Base-by-base conservation (phyloP, 2,797 vertebrate genomes). In the Delichon dasypus region DNA sequence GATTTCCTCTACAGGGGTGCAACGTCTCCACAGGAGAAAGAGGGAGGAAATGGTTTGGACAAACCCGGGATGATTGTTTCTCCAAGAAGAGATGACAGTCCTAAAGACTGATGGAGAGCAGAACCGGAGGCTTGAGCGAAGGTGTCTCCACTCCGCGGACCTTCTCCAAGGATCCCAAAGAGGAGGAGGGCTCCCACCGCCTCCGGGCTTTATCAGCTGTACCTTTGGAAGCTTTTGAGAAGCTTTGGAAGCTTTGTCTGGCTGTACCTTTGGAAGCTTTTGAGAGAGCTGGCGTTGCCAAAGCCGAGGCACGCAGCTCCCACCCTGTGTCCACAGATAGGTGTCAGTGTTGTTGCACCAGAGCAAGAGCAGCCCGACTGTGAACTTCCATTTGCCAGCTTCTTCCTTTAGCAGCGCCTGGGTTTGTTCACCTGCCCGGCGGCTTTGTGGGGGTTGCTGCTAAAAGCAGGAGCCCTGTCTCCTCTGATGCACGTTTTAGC, bases 111-210 rank as follows among this genome's bases (percentile, higher is more conserved):
- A 48, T 42, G 48, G 51, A 55, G 81, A 80, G 64, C 4, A 16
- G 36, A 38, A 40, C 71, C 36, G 0, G 5, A 86, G 45, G 27
- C 27, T 82, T 40, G 36, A 87, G 22, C 42, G 66, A 81, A 42
- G 0, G 1, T 61, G 13, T 64, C 68, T 72, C 32, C 0, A 32
- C 38, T 48, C n/a, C 29, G 21, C 19, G n/a, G 25, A 42, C 1
- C 11, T n/a, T 76, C 58, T 80, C 42, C 2, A 10, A 61, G 26
- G 16, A 17, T 29, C 60, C 75, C 14, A 34, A 61, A 65, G 57
- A 58, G 20, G 44, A 38, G 19, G 13, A n/a, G 21, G 21, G 22
- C 64, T 62, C 45, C 34, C 48, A 11, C 36, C 67, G 50, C 23
- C 38, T 42, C 53, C 47, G 36, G 40, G 20, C 10, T 45, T 90